phyloP scores from a whole-genome alignment of 2,113 vertebrate genomes.

The Chamaetylas fuelleborni region DNA sequence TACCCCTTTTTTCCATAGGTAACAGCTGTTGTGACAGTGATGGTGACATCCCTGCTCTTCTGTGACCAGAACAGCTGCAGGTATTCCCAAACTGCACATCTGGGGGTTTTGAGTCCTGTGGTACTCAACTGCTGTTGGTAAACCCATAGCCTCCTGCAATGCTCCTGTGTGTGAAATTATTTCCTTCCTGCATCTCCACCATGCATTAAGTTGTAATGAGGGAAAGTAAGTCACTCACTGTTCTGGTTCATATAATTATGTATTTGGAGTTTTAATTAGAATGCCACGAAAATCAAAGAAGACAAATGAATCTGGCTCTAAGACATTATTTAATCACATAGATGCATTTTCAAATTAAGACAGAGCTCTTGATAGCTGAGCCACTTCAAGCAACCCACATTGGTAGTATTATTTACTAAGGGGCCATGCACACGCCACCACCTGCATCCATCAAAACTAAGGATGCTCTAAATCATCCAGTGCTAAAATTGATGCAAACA shows the following conservation, averaged over 20 bases:
- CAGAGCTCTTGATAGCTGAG: constrained; percentile 44
- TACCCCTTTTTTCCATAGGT: background rate
- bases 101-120: background rate
- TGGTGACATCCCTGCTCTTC: background rate
- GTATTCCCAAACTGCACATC: background rate
- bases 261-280: constrained; percentile 48
- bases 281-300: constrained; percentile 9
- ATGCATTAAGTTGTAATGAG: background rate
- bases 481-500: constrained; percentile 61
- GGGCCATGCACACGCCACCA: background rate
- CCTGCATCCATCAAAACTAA: constrained; percentile 55
- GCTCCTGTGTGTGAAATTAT: background rate
- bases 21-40: background rate
- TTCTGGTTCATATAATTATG: constrained; percentile 35
- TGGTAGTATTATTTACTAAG: constrained; percentile 43
- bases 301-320: constrained; percentile 15
- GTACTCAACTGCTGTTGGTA: background rate
- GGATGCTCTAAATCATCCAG: constrained; percentile 53
- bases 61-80: background rate
- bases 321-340: constrained; percentile 62
- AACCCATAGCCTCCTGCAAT: background rate
- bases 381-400: constrained; percentile 33
- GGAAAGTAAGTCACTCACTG: background rate
- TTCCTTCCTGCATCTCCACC: background rate
- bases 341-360: constrained; percentile 43